Percentiles rank a stretch among this genome's conserved stretches.
phyloP scores from a whole-genome alignment of 2,888 invertebrate species.

The Smittia sp. region DNA sequence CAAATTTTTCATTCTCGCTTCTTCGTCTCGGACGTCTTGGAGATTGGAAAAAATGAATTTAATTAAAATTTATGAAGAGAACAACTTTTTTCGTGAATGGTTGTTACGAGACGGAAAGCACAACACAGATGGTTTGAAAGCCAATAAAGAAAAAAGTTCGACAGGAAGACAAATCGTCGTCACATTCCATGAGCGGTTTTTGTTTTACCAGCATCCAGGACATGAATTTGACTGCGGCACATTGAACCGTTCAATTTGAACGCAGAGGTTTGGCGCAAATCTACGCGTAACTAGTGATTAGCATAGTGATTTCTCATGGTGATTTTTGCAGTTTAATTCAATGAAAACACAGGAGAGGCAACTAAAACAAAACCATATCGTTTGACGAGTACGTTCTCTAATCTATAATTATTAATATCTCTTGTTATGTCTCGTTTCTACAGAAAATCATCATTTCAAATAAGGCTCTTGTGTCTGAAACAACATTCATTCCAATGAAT shows the following conservation, averaged over 20 bases:
- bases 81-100: slow-evolving; percentile 1
- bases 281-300: not conserved
- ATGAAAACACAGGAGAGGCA: not conserved
- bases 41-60: slow-evolving; percentile 18
- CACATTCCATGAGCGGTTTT: not conserved
- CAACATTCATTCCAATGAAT: not conserved
- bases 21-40: not conserved
- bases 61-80: slow-evolving; percentile 18
- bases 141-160: not conserved
- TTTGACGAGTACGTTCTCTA: not conserved
- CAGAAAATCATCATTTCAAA: slow-evolving; percentile 21
- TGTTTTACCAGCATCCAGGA: not conserved
- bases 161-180: not conserved
- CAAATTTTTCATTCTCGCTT: not conserved
- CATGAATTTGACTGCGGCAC: not conserved
- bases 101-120: not conserved
- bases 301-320: not conserved
- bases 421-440: not conserved
- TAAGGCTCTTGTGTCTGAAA: not conserved
- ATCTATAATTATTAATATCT: slow-evolving; percentile 6
- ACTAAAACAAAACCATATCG: slow-evolving; percentile 3
- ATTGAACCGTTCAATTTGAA: not conserved
- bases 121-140: not conserved
- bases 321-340: slow-evolving; percentile 1
- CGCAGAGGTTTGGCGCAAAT: not conserved